Base-by-base conservation (phyloP, 2,888 invertebrate species). In the Hirtodrosophila alboralis region DNA sequence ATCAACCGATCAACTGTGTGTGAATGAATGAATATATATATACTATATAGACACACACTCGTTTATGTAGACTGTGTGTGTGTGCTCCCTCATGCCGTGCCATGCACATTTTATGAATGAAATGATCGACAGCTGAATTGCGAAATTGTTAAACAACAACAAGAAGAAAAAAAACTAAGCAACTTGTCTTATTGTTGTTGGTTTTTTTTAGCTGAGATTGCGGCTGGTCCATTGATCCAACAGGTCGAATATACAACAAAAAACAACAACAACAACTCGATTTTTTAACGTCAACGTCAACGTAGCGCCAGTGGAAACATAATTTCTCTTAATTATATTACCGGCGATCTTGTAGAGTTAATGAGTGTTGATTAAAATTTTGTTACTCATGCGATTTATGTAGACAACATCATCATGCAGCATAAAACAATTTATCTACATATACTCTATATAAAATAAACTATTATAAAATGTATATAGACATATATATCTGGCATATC, bases 111-210 rank as follows among this genome's bases (percentile, higher is more conserved):
- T 87, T 87, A 87, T 87, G 87, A 87, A 87, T 87, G 87, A 88
- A 87, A 73, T 83, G 83, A 87, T 86, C 88, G 87, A 86, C 87
- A 86, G 86, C 87, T 88, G 88, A 87, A 89, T 89, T 88, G 88
- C 84, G 77, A 77, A 84, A 86, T 76, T 69, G 71, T 73, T 72
- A 63, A 81, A 78, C 71, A 77, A 73, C 77, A 63, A 75, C 56
- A 56, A 79, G 70, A 48, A 38, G 52, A 63, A 62, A 57, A 59
- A 48, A 49, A 21, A 31, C 45, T n/a, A 30, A 49, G n/a, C 62
- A 44, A 52, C 27, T 48, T 45, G 58, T 48, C 13, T 41, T 36
- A 28, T 28, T 37, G 45, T 48, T 30, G 23, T 10, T 45, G 37
- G 7, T 23, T 4, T 18, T 40, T 37, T 10, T 23, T 23, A 9